Conservation (phyloP, 1,140 invertebrate genomes). For the Elymnias hypermnestra region DNA sequence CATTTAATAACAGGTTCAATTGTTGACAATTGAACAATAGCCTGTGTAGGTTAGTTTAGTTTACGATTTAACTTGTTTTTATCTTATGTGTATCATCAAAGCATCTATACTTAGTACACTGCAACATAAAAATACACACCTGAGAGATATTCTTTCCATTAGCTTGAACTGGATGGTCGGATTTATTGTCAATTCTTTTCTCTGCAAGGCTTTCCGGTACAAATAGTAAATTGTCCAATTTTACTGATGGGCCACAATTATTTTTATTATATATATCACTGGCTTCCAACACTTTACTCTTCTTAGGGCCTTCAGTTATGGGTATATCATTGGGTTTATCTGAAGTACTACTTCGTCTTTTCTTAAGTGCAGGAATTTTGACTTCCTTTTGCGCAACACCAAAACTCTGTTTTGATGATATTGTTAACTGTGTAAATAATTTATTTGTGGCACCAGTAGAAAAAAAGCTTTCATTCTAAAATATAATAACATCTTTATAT, state of each 20-base stretch:
- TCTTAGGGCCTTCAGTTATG: slow-evolving; percentile 46
- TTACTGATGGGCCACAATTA: slow-evolving; percentile 40
- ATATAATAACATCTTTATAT: slow-evolving; percentile 15
- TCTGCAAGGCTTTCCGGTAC: slow-evolving; percentile 50
- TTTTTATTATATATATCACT: slow-evolving; percentile 58
- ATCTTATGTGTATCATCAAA: too few species aligned
- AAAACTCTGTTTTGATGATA: slow-evolving; percentile 55
- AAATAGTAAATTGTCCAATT: slow-evolving; percentile 39
- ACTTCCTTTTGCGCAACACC: slow-evolving; percentile 44
- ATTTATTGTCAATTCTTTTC: slow-evolving; percentile 48
- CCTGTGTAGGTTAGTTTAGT: too few species aligned
- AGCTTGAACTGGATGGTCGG: slow-evolving; percentile 33
- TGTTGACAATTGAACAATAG: too few species aligned
- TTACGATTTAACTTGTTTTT: too few species aligned
- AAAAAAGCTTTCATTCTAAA: slow-evolving; percentile 60
- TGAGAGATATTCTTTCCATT: slow-evolving; percentile 54
- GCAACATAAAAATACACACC: too few species aligned
- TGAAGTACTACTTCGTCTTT: slow-evolving; percentile 61
- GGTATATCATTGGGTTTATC: slow-evolving; percentile 61
- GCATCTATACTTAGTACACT: too few species aligned
- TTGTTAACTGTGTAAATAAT: slow-evolving; percentile 64
- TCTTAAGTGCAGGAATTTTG: slow-evolving; percentile 58
- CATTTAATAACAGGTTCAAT: too few species aligned
- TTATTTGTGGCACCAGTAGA: slow-evolving; percentile 62
- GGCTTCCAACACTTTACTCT: slow-evolving; percentile 50